Evolutionary conservation across 2,113 vertebrate species (phyloP), one percentile per base, ranked within the genome.

Genomic region (Ophthalmolycus amberensis): DNA sequence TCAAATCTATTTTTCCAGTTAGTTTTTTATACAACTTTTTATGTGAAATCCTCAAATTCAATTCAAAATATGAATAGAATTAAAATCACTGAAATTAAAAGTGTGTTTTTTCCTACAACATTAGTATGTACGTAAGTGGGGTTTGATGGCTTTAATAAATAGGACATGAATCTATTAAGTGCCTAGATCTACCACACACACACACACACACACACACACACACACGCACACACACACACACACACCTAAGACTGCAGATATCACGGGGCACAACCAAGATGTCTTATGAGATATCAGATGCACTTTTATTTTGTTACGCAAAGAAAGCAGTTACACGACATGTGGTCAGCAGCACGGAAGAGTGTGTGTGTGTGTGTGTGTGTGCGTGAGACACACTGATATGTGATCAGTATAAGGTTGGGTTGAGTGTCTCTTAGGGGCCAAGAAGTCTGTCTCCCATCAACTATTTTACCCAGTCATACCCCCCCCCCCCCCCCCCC

Each of bases 381-480:
- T 75, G 65, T 72, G 65, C 66, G 64, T 46, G 65, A 40, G 34
- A 11, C 73, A 68, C 64, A 77, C 50, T 74, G 82, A 85, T 85
- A 88, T 68, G 58, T 80, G 83, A 87, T 87, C 82, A 77, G 64
- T 38, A 65, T 85, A 58, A 38, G 75, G 71, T 69, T 76, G 85
- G 78, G 14, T 89, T 82, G 70, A 83, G 80, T 91, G 83, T 77
- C 90, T 81, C 81, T 44, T 3, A 71, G 92, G 88, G 88, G 82
- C 89, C 90, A 84, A 69, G 88, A 87, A 81, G 90, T 93, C 90
- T 91, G 90, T 74, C 92, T 85, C 85, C 60, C 59, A 25, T 67
- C 27, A 27, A 20, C 25, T 15, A 70, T 72, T 74, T 60, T 42
- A 58, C 67, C n/a, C 27, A 18, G 74, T 69, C 63, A 15, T 15